Evolutionary conservation across 2,113 vertebrate genomes (phyloP).

Genomic region (Neoarius graeffei): DNA sequence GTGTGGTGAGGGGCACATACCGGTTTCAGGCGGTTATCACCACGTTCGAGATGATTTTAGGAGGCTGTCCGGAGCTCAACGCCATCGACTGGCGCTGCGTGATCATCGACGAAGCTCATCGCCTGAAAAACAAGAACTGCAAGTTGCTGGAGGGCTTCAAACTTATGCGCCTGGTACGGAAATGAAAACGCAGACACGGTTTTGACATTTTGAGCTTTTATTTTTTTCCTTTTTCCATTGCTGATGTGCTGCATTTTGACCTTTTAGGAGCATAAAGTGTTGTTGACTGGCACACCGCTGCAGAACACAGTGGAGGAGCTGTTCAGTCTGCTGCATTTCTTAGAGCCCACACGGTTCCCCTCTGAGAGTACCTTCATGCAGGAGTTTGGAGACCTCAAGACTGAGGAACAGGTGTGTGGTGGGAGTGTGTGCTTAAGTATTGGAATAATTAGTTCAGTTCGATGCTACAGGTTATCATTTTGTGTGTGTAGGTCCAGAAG

Average conservation of each 20-base stretch:
- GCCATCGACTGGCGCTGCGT: conserved; percentile 97
- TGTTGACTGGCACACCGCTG: conserved; percentile 94
- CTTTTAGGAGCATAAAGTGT: conserved; percentile 91
- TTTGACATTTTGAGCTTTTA: neutral
- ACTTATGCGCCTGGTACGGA: conserved; percentile 90
- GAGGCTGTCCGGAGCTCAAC: conserved; percentile 94
- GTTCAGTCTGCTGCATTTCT: conserved; percentile 95
- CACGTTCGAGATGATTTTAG: conserved; percentile 98
- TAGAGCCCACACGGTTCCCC: conserved; percentile 90
- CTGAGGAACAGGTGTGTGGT: conserved; percentile 86
- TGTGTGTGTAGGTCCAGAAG: conserved; percentile 86
- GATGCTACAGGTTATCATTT: neutral
- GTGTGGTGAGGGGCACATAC: conserved; percentile 86
- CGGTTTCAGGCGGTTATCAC: conserved; percentile 95
- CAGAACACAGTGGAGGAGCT: conserved; percentile 98
- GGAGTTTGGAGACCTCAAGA: conserved; percentile 97
- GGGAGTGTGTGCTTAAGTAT: neutral
- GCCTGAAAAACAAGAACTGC: conserved; percentile 99
- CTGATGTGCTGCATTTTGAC: conserved; percentile 19
- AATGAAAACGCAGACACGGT: conserved; percentile 28
- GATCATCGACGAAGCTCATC: conserved; percentile 97
- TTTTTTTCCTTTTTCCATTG: neutral
- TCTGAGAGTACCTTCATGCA: conserved; percentile 96
- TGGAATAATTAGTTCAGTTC: neutral
- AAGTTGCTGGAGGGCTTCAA: conserved; percentile 97